phyloP scores from a whole-genome alignment of 2,888 invertebrate genomes.

The Meteorus cinctellus region DNA sequence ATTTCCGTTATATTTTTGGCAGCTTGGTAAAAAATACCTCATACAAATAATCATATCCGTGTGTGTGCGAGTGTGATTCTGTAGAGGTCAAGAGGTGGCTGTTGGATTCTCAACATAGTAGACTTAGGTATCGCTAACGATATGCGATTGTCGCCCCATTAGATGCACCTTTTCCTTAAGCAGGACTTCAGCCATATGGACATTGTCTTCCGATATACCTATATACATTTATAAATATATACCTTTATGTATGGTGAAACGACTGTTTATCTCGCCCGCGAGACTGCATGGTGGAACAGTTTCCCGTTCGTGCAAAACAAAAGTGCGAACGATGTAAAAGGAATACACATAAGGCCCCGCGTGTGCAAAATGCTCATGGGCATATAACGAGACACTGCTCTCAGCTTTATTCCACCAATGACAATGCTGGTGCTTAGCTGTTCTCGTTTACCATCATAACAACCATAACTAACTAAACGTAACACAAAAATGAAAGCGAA shows the following conservation, averaged over 20 bases:
- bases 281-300: constrained; percentile 29
- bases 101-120: constrained; percentile 35
- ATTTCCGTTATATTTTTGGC: no score
- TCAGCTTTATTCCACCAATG: not conserved
- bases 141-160: constrained; percentile 71
- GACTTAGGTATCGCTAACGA: constrained; percentile 67
- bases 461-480: no score
- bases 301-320: constrained; percentile 41
- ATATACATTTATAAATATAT: constrained; percentile 56
- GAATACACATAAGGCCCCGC: constrained; percentile 44
- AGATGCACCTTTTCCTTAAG: constrained; percentile 61
- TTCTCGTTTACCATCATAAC: no score
- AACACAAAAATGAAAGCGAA: no score
- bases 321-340: constrained; percentile 23
- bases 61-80: not conserved
- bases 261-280: constrained; percentile 62
- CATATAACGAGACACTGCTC: constrained; percentile 29
- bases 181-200: constrained; percentile 58
- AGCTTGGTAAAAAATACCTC: no score
- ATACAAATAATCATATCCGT: not conserved
- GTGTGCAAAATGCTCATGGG: constrained; percentile 45
- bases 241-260: constrained; percentile 48
- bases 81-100: not conserved
- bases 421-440: not conserved
- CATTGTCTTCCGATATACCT: constrained; percentile 58